phyloP scores from a whole-genome alignment of 2,888 invertebrate genomes.

The Erannis defoliaria region DNA sequence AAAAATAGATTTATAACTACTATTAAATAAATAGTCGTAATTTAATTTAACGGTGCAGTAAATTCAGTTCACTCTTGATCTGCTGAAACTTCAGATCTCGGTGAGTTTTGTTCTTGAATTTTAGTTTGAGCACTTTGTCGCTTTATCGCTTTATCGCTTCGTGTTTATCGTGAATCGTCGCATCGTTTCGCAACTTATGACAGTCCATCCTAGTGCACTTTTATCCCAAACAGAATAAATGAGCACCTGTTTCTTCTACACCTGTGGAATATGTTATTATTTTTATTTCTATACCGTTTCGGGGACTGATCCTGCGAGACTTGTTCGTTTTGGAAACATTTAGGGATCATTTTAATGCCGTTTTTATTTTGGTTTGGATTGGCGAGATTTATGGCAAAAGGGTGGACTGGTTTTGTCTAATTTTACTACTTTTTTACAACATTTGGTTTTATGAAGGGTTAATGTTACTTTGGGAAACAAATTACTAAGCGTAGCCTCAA shows the following conservation, averaged over 20 bases:
- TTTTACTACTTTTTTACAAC: slow-evolving; percentile 12
- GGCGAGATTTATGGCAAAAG: slow-evolving; percentile 23
- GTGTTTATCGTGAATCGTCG: background rate
- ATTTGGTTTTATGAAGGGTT: background rate
- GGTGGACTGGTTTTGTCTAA: slow-evolving; percentile 6
- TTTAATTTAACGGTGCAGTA: too few species aligned
- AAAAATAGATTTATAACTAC: too few species aligned
- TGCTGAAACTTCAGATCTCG: too few species aligned
- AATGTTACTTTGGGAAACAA: too few species aligned
- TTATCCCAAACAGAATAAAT: slow-evolving; percentile 43
- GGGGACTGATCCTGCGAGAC: slow-evolving; percentile 15
- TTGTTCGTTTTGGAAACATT: slow-evolving; percentile 26
- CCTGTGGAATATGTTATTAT: slow-evolving; percentile 75
- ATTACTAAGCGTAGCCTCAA: too few species aligned
- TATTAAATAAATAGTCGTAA: too few species aligned
- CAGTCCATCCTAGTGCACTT: background rate
- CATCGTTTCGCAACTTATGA: background rate
- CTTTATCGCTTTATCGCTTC: background rate
- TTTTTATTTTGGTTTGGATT: slow-evolving; percentile 22
- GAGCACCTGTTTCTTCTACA: slow-evolving; percentile 77
- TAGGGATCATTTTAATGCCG: slow-evolving; percentile 28
- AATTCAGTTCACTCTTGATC: too few species aligned
- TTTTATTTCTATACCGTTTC: slow-evolving; percentile 40
- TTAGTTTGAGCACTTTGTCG: background rate
- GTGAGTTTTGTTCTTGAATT: too few species aligned